Base-by-base conservation (phyloP, 2,797 vertebrate species). In the Mormyrus proboscirostris region DNA sequence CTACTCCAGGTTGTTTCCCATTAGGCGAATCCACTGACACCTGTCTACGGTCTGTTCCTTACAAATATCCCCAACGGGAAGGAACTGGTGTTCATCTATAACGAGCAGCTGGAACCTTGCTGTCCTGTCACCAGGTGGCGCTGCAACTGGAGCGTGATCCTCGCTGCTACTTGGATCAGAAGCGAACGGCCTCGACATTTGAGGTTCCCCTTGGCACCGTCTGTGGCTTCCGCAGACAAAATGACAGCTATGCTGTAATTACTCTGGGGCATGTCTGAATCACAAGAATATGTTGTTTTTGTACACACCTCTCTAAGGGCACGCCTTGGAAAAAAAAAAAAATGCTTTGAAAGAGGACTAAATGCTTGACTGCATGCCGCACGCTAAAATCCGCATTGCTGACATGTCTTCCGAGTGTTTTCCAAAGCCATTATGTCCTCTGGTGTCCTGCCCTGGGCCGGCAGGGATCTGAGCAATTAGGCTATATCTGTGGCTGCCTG, bases 381-480 rank as follows among this genome's bases (percentile, higher is more conserved):
- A 55, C 79, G 88, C 89, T 90, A 89, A 92, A 91, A 92, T 90
- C 79, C 89, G 29, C 89, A 22, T 91, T 89, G 33, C 73, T 47
- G 88, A 87, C 44, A 57, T 87, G 59, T 83, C 82, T 49, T 65
- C 53, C 92, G 92, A 93, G 92, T 90, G 93, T 93, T 93, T 93
- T 94, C 94, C 94, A 94, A 92, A 90, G 91, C 94, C 94, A 94
- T 95, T 95, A 94, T 94, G 93, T 91, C 92, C 92, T 93, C 92
- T 93, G 90, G 93, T 92, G 93, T 94, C 94, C 93, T 93, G 91
- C 92, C 93, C 92, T 83, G 86, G 90, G 88, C 94, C 95, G 95
- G 94, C 94, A 94, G 93, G 92, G 93, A 95, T 95, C 93, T 93
- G 92, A 95, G 94, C 94, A 95, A 95, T 96, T 96, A 95, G 95